phyloP scores from a whole-genome alignment of 1,140 invertebrate species.

The Batillaria attramentaria region DNA sequence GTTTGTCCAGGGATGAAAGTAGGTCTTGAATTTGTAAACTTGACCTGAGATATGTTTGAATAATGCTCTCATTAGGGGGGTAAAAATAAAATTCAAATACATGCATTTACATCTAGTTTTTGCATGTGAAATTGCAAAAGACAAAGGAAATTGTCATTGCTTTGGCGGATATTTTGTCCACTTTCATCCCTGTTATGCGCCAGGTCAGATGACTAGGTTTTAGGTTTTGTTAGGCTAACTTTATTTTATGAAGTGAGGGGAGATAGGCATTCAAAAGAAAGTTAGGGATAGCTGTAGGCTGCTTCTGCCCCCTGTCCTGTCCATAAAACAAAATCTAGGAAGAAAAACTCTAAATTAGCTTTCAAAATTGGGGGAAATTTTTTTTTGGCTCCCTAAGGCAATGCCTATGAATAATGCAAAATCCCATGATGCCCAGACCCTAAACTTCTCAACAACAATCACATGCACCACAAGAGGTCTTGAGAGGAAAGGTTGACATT shows the following conservation, averaged over 20 bases:
- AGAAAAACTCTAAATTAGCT: too few species aligned
- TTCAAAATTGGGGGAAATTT: too few species aligned
- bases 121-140: too few species aligned
- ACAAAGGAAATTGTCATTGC: too few species aligned
- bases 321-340: conserved; percentile 9
- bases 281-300: not conserved
- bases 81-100: too few species aligned
- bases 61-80: too few species aligned
- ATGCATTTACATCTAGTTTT: too few species aligned
- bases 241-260: too few species aligned
- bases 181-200: conserved; percentile 27
- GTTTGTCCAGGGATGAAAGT: conserved; percentile 29
- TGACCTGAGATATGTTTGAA: too few species aligned
- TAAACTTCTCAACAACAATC: conserved; percentile 34
- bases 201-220: conserved; percentile 23
- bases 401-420: not conserved
- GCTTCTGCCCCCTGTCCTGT: conserved; percentile 10
- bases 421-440: conserved; percentile 34
- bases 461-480: conserved; percentile 36
- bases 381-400: too few species aligned
- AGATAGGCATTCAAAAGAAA: not conserved
- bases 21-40: too few species aligned
- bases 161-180: not conserved
- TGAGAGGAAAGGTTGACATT: conserved; percentile 33
- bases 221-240: conserved; percentile 18